Evolutionary conservation across 2,113 vertebrate genomes (phyloP).

Genomic region (Morone chrysops): DNA sequence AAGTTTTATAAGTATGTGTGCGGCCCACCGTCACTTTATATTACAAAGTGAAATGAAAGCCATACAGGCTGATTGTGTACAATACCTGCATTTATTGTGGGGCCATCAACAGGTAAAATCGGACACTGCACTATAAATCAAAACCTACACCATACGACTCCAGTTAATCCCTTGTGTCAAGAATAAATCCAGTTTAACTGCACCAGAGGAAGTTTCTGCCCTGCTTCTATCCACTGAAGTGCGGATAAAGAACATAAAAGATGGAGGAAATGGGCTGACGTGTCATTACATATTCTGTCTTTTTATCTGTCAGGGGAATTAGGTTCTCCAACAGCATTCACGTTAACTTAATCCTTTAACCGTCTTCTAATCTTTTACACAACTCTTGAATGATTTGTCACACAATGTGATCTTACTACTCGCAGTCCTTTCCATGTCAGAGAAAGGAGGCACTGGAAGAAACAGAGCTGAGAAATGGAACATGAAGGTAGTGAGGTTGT

Average conservation of each 20-base stretch:
- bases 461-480: slow-evolving; percentile 43
- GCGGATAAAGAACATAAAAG: not conserved
- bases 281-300: not conserved
- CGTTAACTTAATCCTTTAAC: slow-evolving; percentile 7
- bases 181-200: not conserved
- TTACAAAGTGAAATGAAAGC: not conserved
- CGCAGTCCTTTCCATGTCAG: slow-evolving; percentile 15
- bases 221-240: not conserved
- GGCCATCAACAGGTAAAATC: not conserved
- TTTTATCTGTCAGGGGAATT: not conserved
- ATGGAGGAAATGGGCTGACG: not conserved
- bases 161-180: not conserved
- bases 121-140: not conserved
- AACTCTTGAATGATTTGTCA: not conserved
- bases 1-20: not conserved
- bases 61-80: not conserved
- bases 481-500: slow-evolving; percentile 58
- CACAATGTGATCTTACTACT: not conserved
- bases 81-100: not conserved
- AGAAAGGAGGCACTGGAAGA: slow-evolving; percentile 37
- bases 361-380: not conserved
- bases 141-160: not conserved
- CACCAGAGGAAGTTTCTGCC: not conserved
- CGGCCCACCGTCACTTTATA: not conserved
- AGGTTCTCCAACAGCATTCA: slow-evolving; percentile 7